Conservation (phyloP, 2,888 invertebrate species). For the Pollenia labialis region DNA sequence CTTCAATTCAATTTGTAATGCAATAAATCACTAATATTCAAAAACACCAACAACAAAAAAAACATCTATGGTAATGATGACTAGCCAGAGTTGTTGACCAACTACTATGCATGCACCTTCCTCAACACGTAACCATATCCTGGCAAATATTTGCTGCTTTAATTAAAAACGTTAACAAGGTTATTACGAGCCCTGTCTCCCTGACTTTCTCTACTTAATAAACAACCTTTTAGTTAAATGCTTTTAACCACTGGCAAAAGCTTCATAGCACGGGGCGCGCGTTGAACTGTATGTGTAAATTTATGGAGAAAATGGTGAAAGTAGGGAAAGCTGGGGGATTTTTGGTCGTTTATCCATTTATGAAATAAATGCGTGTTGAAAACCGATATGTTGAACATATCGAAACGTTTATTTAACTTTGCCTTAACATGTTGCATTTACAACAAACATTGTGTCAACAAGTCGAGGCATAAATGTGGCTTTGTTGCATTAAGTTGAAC, state of each 20-base stretch:
- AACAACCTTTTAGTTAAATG: conserved; percentile 72
- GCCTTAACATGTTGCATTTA: conserved; percentile 76
- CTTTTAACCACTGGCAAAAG: conserved; percentile 63
- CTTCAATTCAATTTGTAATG: conserved; percentile 72
- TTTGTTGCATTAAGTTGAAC: conserved; percentile 45
- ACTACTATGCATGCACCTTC: conserved; percentile 45
- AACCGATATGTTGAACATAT: conserved; percentile 62
- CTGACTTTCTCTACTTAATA: conserved; percentile 37
- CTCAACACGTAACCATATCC: conserved; percentile 55
- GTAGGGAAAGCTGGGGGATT: not conserved
- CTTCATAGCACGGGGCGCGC: conserved; percentile 38
- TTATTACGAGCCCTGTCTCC: conserved; percentile 78
- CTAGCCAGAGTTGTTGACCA: conserved; percentile 40
- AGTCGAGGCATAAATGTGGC: conserved; percentile 28
- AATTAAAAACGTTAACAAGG: conserved; percentile 84
- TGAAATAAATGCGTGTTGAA: conserved; percentile 66
- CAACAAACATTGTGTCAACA: conserved; percentile 66
- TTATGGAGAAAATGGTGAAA: not conserved
- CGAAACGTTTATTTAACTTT: conserved; percentile 74
- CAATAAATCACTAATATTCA: conserved; percentile 72
- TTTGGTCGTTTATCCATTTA: conserved; percentile 60
- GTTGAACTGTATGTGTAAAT: conserved; percentile 59
- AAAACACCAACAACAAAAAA: conserved; percentile 35
- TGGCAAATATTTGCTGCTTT: conserved; percentile 82
- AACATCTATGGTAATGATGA: conserved; percentile 48